Conservation (phyloP, 2,113 vertebrate species). For the Sylvicapra grimmia region DNA sequence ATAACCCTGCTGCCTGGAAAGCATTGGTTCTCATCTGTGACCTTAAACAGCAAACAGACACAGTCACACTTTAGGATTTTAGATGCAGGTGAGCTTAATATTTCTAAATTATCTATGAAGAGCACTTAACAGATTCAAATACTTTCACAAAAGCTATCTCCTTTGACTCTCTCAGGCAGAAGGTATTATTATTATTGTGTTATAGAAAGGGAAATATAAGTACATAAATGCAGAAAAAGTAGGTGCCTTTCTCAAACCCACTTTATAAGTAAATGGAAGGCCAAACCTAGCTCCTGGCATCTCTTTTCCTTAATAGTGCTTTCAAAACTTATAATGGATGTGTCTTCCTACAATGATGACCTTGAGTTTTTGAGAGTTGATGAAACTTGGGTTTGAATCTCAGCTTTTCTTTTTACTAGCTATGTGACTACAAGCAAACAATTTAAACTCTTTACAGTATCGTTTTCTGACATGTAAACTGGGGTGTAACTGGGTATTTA, state of each 20-base stretch:
- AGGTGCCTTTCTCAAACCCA: not conserved
- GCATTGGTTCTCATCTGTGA: conserved; percentile 32
- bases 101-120: not conserved
- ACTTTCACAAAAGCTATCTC: not conserved
- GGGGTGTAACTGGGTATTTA: not conserved
- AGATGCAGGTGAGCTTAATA: conserved; percentile 27
- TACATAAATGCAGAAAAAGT: not conserved
- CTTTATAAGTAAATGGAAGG: not conserved
- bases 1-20: not conserved
- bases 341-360: not conserved
- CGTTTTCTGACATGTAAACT: conserved; percentile 2
- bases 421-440: not conserved
- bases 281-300: not conserved
- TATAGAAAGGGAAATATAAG: not conserved
- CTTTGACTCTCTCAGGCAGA: not conserved
- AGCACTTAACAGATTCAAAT: conserved; percentile 1
- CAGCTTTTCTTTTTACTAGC: not conserved
- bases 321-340: not conserved
- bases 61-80: conserved; percentile 46
- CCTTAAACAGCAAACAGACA: conserved; percentile 39
- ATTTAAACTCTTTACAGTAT: not conserved
- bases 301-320: not conserved
- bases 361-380: not conserved
- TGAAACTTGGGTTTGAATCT: not conserved
- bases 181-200: not conserved